Base-by-base conservation (phyloP, 2,797 vertebrate species). In the Poeciliopsis turneri region DNA sequence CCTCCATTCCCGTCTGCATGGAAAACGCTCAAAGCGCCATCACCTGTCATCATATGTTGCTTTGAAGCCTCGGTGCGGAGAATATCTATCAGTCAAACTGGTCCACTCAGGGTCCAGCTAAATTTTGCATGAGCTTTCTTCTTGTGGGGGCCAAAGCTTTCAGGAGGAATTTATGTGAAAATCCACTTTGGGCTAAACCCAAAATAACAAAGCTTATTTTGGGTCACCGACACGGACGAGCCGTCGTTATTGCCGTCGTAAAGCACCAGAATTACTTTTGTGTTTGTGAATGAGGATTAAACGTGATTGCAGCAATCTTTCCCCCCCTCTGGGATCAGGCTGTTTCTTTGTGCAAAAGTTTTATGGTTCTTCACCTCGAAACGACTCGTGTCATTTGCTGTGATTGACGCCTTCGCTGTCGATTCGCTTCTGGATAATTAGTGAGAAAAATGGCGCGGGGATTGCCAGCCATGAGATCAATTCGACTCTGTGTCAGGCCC, bases 101-200 rank as follows among this genome's bases (percentile, higher is more conserved):
- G 78, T 76, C 74, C 74, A 75, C 12, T 55, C 74, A 71, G 84
- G 84, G 61, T 79, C 83, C 77, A 43, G 41, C 49, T 88, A 78
- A 78, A 90, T 90, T 79, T 88, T 89, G 74, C n/a, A 87, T 89
- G 75, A 88, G 75, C 10, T 82, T 84, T 18, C 81, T 76, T 59
- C n/a, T 47, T 13, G 41, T 45, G 2, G 25, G 49, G 73, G 25
- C 46, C 46, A 74, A 75, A 82, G 77, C 84, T 86, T 86, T 90
- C 78, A 86, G 80, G 79, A 78, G 16, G 55, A 81, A 87, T 79
- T 78, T 45, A 80, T 75, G n/a, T 57, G 4, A 81, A 77, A 82
- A 72, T 70, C 6, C 70, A 75, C 39, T 78, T 71, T 33, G 23
- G 46, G 72, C 72, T 74, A 13, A 81, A 83, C 59, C n/a, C 70